Percentiles rank a stretch among this genome's conserved stretches.
Evolutionary conservation across 2,113 vertebrate genomes (phyloP).

Genomic region (Maccullochella peelii): DNA sequence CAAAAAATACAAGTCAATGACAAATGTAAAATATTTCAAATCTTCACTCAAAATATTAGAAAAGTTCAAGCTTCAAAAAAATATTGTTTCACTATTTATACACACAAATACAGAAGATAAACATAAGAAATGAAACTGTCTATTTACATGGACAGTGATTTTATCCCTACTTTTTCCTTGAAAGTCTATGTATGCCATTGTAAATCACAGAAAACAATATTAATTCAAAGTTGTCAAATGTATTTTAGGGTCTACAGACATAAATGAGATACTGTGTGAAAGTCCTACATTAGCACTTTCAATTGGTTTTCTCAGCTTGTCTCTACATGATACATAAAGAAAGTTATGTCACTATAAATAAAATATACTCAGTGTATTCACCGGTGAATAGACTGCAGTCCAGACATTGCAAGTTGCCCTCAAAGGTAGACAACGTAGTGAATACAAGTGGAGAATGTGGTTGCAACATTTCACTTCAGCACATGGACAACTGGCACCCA

Average conservation of each 20-base stretch:
- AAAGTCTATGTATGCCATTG: background rate
- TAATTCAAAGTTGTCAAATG: no score
- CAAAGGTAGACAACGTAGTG: background rate
- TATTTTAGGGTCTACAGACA: no score
- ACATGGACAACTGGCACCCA: background rate
- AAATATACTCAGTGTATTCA: background rate
- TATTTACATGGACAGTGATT: slow-evolving; percentile 8
- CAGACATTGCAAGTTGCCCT: background rate
- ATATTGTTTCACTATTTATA: background rate
- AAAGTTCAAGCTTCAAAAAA: background rate
- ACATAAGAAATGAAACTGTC: background rate
- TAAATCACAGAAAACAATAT: background rate
- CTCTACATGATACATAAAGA: no score
- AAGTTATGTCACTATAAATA: background rate
- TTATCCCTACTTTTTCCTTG: background rate
- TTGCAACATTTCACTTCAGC: background rate
- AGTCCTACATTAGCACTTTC: no score
- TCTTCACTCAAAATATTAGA: no score
- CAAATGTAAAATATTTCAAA: no score
- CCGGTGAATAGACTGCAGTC: no score
- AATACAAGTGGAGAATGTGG: background rate
- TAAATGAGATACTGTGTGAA: no score
- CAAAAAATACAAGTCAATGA: no score
- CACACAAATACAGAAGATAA: background rate
- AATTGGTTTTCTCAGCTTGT: no score